phyloP scores from a whole-genome alignment of 2,797 vertebrate genomes.

The Malacoctenus gilli region DNA sequence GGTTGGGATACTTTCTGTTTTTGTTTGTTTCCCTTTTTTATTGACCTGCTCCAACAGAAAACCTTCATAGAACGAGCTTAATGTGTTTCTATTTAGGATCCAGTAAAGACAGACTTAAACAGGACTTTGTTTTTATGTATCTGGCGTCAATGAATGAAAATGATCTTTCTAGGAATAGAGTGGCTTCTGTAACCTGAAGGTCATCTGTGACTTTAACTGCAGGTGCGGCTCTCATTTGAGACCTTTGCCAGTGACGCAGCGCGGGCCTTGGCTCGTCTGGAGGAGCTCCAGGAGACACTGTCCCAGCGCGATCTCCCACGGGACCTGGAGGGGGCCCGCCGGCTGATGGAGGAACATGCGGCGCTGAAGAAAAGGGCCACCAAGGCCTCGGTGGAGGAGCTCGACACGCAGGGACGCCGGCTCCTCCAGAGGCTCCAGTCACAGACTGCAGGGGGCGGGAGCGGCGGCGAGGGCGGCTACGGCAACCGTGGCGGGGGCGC shows the following conservation, averaged over 20 bases:
- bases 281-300: constrained; percentile 94
- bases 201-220: constrained; percentile 8
- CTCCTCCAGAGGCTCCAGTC: constrained; percentile 92
- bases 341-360: constrained; percentile 95
- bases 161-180: no score
- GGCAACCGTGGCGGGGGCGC: constrained; percentile 80
- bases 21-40: constrained; percentile 1
- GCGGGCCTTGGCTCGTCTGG: constrained; percentile 90
- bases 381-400: constrained; percentile 94
- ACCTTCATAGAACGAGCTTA: no score
- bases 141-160: no score
- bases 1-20: constrained; percentile 79
- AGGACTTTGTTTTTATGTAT: no score
- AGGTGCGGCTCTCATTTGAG: constrained; percentile 87
- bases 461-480: constrained; percentile 73
- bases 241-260: constrained; percentile 93
- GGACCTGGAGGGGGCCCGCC: constrained; percentile 92
- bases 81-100: background rate
- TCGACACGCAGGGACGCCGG: constrained; percentile 93
- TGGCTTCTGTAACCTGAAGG: background rate
- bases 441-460: constrained; percentile 80
- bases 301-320: constrained; percentile 94
- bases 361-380: constrained; percentile 94
- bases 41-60: no score
- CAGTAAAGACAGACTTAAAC: background rate